These are phyloP conservation scores for Etheostoma spectabile DNA, from an alignment of 2,113 vertebrate species.

Conservation along the genomic window DNA sequence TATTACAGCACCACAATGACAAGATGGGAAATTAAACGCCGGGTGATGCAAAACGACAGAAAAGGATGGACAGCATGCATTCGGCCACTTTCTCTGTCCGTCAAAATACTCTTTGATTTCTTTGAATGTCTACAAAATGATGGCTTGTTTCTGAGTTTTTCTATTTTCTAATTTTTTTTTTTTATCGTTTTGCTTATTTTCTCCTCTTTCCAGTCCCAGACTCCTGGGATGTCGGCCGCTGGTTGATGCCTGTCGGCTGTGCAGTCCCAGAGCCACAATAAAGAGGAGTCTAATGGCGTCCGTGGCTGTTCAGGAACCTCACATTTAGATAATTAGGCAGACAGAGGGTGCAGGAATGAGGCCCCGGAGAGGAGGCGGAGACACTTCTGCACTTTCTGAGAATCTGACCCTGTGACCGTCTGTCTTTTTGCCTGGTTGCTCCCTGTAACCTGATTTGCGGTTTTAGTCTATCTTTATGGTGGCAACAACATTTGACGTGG, in stretches of 20 bases:
- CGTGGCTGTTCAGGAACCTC: slow-evolving; percentile 63
- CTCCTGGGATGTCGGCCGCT: slow-evolving; percentile 35
- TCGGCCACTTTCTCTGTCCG: not conserved
- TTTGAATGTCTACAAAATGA: slow-evolving; percentile 13
- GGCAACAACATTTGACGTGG: not conserved
- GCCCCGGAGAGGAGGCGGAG: slow-evolving; percentile 41
- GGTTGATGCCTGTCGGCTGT: slow-evolving; percentile 58
- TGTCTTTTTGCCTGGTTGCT: slow-evolving; percentile 34
- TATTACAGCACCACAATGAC: slow-evolving; percentile 55
- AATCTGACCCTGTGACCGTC: slow-evolving; percentile 21
- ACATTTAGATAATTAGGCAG: slow-evolving; percentile 79
- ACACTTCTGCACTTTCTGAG: slow-evolving; percentile 31
- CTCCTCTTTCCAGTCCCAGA: not conserved
- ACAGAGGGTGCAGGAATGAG: slow-evolving; percentile 61
- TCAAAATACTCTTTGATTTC: slow-evolving; percentile 9
- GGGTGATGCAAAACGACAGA: slow-evolving; percentile 30
- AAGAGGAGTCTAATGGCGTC: slow-evolving; percentile 76
- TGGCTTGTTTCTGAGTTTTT: not conserved
- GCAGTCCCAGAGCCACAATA: slow-evolving; percentile 63
- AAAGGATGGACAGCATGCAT: not conserved
- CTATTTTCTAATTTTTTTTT: slow-evolving; percentile 1
- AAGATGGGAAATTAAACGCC: slow-evolving; percentile 47
- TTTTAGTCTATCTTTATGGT: not conserved
- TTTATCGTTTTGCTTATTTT: slow-evolving; percentile 6
- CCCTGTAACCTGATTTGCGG: slow-evolving; percentile 14